A percentile compares a stretch with the other conserved stretches of the same genome.
These are phyloP conservation scores for Drosophila nr. fundita DNA, from an alignment of 2,888 invertebrate species.

Conservation along the genomic window DNA sequence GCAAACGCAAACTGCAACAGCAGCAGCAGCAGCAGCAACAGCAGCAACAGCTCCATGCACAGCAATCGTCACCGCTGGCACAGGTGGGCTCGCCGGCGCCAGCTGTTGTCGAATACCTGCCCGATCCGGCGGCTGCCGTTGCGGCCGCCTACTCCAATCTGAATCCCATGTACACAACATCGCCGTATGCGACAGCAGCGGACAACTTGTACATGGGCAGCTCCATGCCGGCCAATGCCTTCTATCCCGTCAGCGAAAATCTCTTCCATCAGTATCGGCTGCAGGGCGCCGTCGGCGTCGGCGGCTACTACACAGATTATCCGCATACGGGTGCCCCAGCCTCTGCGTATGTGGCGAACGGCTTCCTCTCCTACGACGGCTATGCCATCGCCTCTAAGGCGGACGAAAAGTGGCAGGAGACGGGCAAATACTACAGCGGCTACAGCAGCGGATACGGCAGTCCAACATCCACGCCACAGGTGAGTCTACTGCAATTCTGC, in stretches of 20 bases:
- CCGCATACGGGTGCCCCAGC: conserved; percentile 88
- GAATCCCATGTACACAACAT: conserved; percentile 91
- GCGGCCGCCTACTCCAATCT: conserved; percentile 92
- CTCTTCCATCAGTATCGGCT: conserved; percentile 96
- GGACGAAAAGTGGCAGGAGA: conserved; percentile 85
- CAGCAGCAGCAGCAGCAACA: conserved; percentile 80
- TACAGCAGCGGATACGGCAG: conserved; percentile 85
- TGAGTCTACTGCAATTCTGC: conserved; percentile 38
- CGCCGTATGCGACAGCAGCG: conserved; percentile 91
- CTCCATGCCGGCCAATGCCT: conserved; percentile 88
- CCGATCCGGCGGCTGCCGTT: conserved; percentile 87
- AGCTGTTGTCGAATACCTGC: conserved; percentile 85
- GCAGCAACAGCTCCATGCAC: conserved; percentile 68
- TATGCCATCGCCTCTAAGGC: conserved; percentile 86
- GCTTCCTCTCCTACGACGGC: conserved; percentile 89
- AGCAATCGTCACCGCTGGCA: conserved; percentile 83
- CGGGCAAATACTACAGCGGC: conserved; percentile 86
- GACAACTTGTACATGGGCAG: conserved; percentile 86
- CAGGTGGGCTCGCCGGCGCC: conserved; percentile 85
- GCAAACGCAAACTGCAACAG: conserved; percentile 89
- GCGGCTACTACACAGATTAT: conserved; percentile 92
- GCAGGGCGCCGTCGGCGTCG: conserved; percentile 87
- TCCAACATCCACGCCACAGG: conserved; percentile 84
- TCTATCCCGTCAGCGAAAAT: conserved; percentile 92
- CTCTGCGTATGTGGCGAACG: conserved; percentile 90